Conservation (phyloP, 2,113 vertebrate genomes). For the Lates calcarifer region DNA sequence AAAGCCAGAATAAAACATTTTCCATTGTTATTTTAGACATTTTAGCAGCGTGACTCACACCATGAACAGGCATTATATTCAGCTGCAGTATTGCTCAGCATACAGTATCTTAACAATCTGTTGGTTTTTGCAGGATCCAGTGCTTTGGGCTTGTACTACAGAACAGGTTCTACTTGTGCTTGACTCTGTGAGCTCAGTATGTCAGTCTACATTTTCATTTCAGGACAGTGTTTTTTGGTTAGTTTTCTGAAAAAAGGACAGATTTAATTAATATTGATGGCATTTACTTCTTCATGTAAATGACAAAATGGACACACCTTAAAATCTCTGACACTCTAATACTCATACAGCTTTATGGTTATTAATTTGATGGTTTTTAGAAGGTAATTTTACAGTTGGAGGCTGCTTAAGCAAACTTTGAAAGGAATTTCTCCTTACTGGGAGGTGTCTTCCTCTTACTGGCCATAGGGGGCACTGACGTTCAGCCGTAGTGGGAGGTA, state of each 20-base stretch:
- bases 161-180: too few relatives aligned
- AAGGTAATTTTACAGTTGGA: too few relatives aligned
- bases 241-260: not conserved
- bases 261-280: not conserved
- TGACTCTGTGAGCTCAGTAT: not conserved
- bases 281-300: not conserved
- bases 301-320: not conserved
- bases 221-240: not conserved
- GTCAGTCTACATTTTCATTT: not conserved
- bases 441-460: not conserved
- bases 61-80: not conserved
- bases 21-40: not conserved
- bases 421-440: too few relatives aligned
- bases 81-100: not conserved
- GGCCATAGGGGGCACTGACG: conserved; percentile 20
- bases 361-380: too few relatives aligned
- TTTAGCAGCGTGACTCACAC: not conserved
- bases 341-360: too few relatives aligned
- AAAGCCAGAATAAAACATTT: not conserved
- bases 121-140: not conserved
- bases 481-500: conserved; percentile 10
- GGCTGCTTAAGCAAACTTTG: too few relatives aligned
- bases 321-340: too few relatives aligned
- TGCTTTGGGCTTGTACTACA: not conserved
- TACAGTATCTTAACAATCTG: not conserved